Base-by-base conservation (phyloP, 2,888 invertebrate species). In the Ceraclea dissimilis region DNA sequence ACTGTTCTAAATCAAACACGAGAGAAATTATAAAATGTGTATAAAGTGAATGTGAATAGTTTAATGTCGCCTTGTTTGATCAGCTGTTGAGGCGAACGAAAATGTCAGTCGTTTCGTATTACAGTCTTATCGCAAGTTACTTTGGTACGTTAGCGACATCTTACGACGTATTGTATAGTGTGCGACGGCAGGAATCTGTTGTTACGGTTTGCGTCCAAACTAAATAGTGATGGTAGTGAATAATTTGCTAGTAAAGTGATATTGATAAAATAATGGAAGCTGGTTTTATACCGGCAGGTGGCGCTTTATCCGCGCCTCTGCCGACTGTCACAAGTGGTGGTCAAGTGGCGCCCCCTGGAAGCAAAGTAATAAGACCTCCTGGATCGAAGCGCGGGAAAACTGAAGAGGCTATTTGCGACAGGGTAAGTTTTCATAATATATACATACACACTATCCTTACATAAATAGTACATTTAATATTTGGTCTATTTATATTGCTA, bases 331-430 rank as follows among this genome's bases (percentile, higher is more conserved):
- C 62, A 54, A 67, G 63, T 48, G 69, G 67, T 33, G 66, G 66
- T 69, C 65, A 68, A 70, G 61, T 63, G 54, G 48, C 60, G 46
- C 66, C 59, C 62, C 74, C 78, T 67, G 76, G 76, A 60, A 78
- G 76, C 65, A 85, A 86, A 68, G 82, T 90, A 49, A 79, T 90
- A 60, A 80, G 90, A 63, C 88, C 88, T 65, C 89, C 89, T 21
- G 85, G 83, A 33, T 73, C 90, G 65, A 89, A 89, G 67, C 80
- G 89, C 67, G 90, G 90, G 63, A 88, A 86, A 70, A 82, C 83
- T 69, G 89, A 89, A 67, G 84, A 86, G 64, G 82, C 86, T 56
- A 84, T 88, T 58, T 81, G 84, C 51, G 86, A 88, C 73, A 79
- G 88, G 82, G 88, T 88, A 65, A 87, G 88, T 83, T 46, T 11